These are phyloP conservation scores for Hypotaenidia philippensis DNA, from an alignment of 2,797 vertebrate species.

Conservation along the genomic window DNA sequence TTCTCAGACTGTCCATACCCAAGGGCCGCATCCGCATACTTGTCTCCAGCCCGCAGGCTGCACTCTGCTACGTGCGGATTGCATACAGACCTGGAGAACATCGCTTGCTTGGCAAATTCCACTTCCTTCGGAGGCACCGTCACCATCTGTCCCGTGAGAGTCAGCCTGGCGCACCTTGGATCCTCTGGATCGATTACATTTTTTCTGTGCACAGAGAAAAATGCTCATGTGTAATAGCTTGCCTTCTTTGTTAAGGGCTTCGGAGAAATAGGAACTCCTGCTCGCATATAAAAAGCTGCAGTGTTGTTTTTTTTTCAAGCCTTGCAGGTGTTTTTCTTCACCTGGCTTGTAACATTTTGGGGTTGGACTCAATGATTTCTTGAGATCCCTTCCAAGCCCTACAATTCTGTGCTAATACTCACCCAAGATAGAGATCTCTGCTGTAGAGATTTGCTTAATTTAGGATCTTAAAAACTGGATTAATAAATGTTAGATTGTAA, in stretches of 20 bases:
- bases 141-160: constrained; percentile 89
- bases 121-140: constrained; percentile 85
- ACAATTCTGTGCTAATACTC: not conserved
- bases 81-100: constrained; percentile 90
- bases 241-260: not conserved
- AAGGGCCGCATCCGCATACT: not conserved
- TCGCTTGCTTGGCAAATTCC: constrained; percentile 90
- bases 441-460: not conserved
- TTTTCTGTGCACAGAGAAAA: constrained; percentile 76
- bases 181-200: constrained; percentile 86
- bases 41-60: not conserved
- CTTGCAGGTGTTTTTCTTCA: not conserved
- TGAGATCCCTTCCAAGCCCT: too few species aligned
- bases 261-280: not conserved
- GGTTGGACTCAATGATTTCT: not conserved
- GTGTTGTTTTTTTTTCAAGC: not conserved
- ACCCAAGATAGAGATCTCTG: not conserved
- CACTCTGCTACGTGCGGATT: not conserved
- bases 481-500: not conserved
- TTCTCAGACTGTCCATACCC: not conserved
- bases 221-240: not conserved
- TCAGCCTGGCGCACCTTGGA: constrained; percentile 87
- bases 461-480: not conserved
- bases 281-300: not conserved
- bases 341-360: not conserved